Evolutionary conservation across 1,140 invertebrate genomes (phyloP).

Genomic region (Choristoneura fumiferana): DNA sequence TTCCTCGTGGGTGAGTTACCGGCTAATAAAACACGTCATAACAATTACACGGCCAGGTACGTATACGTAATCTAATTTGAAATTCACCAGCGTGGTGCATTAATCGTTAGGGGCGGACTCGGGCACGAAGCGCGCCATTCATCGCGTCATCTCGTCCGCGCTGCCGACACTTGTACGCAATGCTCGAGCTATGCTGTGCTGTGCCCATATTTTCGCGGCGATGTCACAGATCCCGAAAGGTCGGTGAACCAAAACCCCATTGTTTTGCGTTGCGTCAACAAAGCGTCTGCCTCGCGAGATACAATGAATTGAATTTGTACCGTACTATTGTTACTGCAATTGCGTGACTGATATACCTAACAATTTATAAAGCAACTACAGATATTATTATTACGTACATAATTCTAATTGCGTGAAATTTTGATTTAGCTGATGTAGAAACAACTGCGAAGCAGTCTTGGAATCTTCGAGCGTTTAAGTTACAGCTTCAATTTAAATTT

Average conservation of each 20-base stretch:
- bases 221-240: slow-evolving; percentile 74
- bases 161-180: slow-evolving; percentile 37
- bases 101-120: slow-evolving; percentile 63
- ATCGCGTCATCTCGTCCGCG: slow-evolving; percentile 50
- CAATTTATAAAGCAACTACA: slow-evolving; percentile 17
- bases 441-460: slow-evolving; percentile 12
- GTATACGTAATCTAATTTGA: slow-evolving; percentile 58
- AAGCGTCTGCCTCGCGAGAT: slow-evolving; percentile 67
- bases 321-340: slow-evolving; percentile 68
- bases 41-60: slow-evolving; percentile 55
- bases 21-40: slow-evolving; percentile 56
- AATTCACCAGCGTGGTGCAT: slow-evolving; percentile 60
- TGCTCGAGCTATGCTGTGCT: slow-evolving; percentile 45
- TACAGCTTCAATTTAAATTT: slow-evolving; percentile 3
- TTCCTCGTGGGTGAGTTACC: slow-evolving; percentile 19
- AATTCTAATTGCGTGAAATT: slow-evolving; percentile 24
- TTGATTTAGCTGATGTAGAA: slow-evolving; percentile 18
- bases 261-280: slow-evolving; percentile 74
- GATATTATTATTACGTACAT: slow-evolving; percentile 19
- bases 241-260: slow-evolving; percentile 72
- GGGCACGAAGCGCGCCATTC: slow-evolving; percentile 63
- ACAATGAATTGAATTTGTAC: slow-evolving; percentile 73
- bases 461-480: not conserved
- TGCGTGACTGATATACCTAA: slow-evolving; percentile 53
- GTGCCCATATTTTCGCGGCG: slow-evolving; percentile 73